Base-by-base conservation (phyloP, 2,888 invertebrate genomes). In the Drosophila mulleri region DNA sequence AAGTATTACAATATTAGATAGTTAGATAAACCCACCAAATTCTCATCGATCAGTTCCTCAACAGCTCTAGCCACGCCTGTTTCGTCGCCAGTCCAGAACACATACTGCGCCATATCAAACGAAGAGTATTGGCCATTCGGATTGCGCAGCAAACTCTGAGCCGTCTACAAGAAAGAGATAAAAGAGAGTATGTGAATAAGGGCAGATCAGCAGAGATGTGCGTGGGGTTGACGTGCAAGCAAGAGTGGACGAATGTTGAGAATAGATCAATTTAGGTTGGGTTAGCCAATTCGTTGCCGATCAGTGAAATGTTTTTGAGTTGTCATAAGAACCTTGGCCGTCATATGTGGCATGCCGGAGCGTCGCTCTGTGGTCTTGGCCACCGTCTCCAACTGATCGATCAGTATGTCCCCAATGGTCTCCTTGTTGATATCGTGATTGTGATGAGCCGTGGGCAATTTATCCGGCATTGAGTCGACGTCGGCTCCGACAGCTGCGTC, bases 81-180 rank as follows among this genome's bases (percentile, higher is more conserved):
- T 89, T 97, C 96, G 90, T 97, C 96, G 0, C 96, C 96, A 0
- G 96, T 96, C 95, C 96, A 96, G 91, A 96, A 96, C 3, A 97
- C 95, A 83, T 97, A 97, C 89, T 96, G 96, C 0, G 97, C 96
- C 95, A 97, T 96, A 86, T 97, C 96, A 60, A 96, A 93, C 0
- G 97, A 96, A 0, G 96, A 95, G 88, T 96, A 96, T 84, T 96
- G 96, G 3, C 95, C 94, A 58, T 94, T 95, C 9, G 94, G 91
- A 83, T 94, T 94, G 1, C 94, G 90, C 42, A 93, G 72, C 44
- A 93, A 72, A 52, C 87, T 91, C 62, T 92, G 91, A 7, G 92
- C 91, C 14, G 94, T 93, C 95, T 95, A 91, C 32, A 87, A 87
- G 23, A 68, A 16, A 48, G 11, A 26, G n/a, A 45, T 23, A 11